Evolutionary conservation across 1,140 invertebrate species (phyloP), one percentile per base, ranked within the genome.

Genomic region (Drosophila ironensis): DNA sequence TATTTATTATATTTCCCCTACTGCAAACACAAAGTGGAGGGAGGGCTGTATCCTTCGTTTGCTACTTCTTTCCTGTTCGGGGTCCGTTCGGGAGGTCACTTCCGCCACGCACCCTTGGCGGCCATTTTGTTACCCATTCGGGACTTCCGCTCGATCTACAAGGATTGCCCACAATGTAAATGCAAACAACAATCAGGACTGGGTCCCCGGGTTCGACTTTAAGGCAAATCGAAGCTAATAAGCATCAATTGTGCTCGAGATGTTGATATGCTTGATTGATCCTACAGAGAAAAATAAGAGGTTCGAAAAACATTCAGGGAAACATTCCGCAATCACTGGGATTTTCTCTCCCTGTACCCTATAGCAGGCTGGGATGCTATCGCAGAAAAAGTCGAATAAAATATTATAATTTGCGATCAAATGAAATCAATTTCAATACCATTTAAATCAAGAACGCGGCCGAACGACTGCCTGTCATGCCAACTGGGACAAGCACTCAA

Each of bases 371-470:
- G 33, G 14, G 8, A 37, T 14, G 2, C 20, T 22, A 2, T 22
- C 5, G 2, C 2, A 5, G 14, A 16, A 16, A 37, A 37, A 28
- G 28, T 17, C 17, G 27, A 71, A 40, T 73, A 56, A 59, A 86
- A 71, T 84, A 84, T 84, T 61, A 86, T 87, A 86, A 86, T 86
- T 86, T 80, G 61, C 42, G 60, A 60, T 72, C 53, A 86, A 86
- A 86, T 86, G 53, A 86, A 86, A 87, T 86, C 80, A 86, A 86
- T 86, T 86, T 86, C 66, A 75, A 63, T 75, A 72, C 70, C 80
- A 80, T 86, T 87, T 80, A 78, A 86, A 72, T 75, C 61, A 64
- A 69, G 80, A 51, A 63, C 61, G 46, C 47, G 48, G 48, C 16
- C 40, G 40, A 59, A 67, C 42, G 66, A 63, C 37, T 40, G 63